Evolutionary conservation across 2,888 invertebrate genomes (phyloP), one percentile per base, ranked within the genome.

Genomic region (Sceliomorpha sp.): DNA sequence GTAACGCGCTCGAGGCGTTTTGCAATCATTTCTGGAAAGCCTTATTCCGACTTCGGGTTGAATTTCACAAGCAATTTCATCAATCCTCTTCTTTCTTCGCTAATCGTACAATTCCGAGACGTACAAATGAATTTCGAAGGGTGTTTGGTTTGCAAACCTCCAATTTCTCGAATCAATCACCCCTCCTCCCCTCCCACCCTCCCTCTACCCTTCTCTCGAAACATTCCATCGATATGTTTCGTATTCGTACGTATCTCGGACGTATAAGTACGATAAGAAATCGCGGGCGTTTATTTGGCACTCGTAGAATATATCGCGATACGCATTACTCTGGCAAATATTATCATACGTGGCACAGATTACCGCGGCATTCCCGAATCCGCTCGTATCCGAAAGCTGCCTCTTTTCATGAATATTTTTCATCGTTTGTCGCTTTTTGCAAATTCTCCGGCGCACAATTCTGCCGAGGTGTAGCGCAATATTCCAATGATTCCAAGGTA

Each of bases 361-460:
- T 70, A 60, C 55, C 20, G 55, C 17, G 45, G 42, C 12, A 42
- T 31, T 9, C 29, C 34, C 15, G 45, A 55, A 70, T 60, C 50
- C 55, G 37, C 9, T 47, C 47, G 56, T 51, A 70, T 70, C 51
- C 53, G 40, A 55, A 64, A 64, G 55, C 55, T 60, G 44, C 12
- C 47, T 58, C 5, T 48, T 64, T 64, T 56, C 64, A 66, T 70
- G 70, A 70, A 70, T 70, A 60, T 70, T 66, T 70, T 70, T 62
- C 70, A 70, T 60, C 59, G 60, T 72, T 72, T 68, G 64, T 72
- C 44, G 62, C 66, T 60, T 58, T 62, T 66, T 58, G 42, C 69
- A 51, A 64, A 68, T 72, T 64, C 56, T 60, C 50, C 36, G 40
- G 55, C 60, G 58, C 51, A 29, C 59, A 48, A 45, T 64, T 55